These are phyloP conservation scores for Cladopsammia gracilis DNA, from an alignment of 64 coral and sea anemone species.

Conservation along the genomic window DNA sequence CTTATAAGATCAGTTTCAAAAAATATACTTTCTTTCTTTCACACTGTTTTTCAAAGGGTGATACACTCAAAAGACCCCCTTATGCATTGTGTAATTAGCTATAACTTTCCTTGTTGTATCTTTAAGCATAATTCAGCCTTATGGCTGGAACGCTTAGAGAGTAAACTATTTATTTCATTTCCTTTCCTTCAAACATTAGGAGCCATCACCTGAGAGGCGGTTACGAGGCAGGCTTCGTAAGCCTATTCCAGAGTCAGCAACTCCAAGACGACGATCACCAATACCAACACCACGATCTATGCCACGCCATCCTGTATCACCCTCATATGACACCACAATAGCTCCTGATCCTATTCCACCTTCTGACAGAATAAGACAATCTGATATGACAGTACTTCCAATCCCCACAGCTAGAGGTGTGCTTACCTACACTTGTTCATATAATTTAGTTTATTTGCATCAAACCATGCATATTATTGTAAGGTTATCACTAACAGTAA, in stretches of 20 bases:
- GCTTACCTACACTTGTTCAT: background rate
- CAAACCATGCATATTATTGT: too few species aligned
- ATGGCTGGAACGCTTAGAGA: too few species aligned
- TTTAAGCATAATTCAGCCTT: too few species aligned
- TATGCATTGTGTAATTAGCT: too few species aligned
- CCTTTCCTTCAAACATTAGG: background rate
- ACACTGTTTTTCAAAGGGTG: too few species aligned
- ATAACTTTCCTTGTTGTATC: too few species aligned
- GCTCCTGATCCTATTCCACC: background rate
- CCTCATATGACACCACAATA: background rate
- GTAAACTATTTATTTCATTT: background rate
- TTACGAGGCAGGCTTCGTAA: background rate
- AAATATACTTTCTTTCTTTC: too few species aligned
- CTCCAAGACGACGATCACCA: too few species aligned
- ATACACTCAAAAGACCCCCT: too few species aligned
- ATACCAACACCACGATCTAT: background rate
- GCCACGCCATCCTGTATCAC: background rate
- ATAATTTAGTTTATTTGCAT: too few species aligned
- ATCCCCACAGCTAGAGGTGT: background rate
- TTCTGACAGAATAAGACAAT: background rate
- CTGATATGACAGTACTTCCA: background rate
- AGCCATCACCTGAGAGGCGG: background rate
- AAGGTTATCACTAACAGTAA: too few species aligned
- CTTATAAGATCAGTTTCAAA: too few species aligned
- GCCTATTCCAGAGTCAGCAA: background rate